Percentiles rank a stretch among this genome's conserved stretches.
Evolutionary conservation across 1,140 invertebrate genomes (phyloP).

Genomic region (Zaprionus nigranus): DNA sequence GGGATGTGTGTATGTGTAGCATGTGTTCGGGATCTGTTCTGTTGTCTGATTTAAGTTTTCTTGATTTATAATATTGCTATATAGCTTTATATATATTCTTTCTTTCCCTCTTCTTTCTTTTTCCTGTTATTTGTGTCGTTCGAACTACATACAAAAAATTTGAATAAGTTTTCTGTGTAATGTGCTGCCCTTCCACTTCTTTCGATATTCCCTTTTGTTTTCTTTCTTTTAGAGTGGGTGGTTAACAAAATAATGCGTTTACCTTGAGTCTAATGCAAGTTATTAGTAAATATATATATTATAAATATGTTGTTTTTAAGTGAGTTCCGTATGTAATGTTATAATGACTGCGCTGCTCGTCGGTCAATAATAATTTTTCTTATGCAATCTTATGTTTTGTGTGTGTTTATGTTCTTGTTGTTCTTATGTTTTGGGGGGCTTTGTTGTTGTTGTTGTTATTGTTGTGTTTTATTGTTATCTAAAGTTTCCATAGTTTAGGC

Average conservation of each 20-base stretch:
- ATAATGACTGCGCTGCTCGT: slow-evolving; percentile 52
- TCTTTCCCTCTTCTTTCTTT: background rate
- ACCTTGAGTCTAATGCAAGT: slow-evolving; percentile 58
- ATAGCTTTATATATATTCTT: slow-evolving; percentile 25
- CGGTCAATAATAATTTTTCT: slow-evolving; percentile 42
- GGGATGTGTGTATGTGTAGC: background rate
- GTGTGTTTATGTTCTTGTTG: slow-evolving; percentile 27
- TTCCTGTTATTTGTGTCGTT: slow-evolving; percentile 30
- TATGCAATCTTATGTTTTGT: slow-evolving; percentile 45
- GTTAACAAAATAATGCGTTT: slow-evolving; percentile 41
- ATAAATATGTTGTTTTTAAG: slow-evolving; percentile 58
- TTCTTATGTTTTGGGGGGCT: slow-evolving; percentile 7
- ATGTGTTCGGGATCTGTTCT: slow-evolving; percentile 5
- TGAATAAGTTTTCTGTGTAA: slow-evolving; percentile 25
- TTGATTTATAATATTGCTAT: slow-evolving; percentile 15
- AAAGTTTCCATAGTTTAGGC: slow-evolving; percentile 58
- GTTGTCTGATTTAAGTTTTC: slow-evolving; percentile 17
- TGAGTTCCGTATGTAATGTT: slow-evolving; percentile 40
- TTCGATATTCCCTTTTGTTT: background rate
- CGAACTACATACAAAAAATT: slow-evolving; percentile 65
- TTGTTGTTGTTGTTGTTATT: slow-evolving; percentile 34
- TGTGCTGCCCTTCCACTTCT: slow-evolving; percentile 7
- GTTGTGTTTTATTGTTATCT: slow-evolving; percentile 9
- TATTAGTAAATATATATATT: slow-evolving; percentile 73
- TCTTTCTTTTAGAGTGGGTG: slow-evolving; percentile 11